These are phyloP conservation scores for Epinephelus cyanopodus DNA, from an alignment of 2,113 vertebrate genomes.

Conservation along the genomic window DNA sequence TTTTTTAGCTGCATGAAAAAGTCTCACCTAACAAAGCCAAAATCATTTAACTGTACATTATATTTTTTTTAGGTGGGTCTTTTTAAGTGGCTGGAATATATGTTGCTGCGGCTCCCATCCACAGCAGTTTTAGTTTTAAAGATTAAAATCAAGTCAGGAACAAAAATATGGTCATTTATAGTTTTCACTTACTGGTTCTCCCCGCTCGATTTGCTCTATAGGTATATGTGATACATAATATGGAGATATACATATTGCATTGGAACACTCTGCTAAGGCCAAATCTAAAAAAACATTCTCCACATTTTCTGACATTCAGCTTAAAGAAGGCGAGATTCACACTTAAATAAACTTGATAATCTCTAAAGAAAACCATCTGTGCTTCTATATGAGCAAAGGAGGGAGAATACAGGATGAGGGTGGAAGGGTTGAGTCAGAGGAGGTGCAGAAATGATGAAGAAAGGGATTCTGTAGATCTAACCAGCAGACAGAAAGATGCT, in stretches of 20 bases:
- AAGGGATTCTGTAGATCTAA: background rate
- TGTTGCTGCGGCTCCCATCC: too few relatives aligned
- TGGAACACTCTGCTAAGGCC: background rate
- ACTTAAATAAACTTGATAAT: conserved; percentile 48
- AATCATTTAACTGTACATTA: too few relatives aligned
- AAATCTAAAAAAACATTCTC: conserved; percentile 46
- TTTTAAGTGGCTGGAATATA: too few relatives aligned
- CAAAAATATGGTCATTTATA: too few relatives aligned
- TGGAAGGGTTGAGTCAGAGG: background rate
- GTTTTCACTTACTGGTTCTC: too few relatives aligned
- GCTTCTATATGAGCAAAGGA: conserved; percentile 51
- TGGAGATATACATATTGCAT: background rate
- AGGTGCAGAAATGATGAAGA: background rate
- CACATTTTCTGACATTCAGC: conserved; percentile 57
- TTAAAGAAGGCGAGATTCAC: conserved; percentile 62
- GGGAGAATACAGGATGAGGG: background rate
- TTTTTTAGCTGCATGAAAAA: too few relatives aligned
- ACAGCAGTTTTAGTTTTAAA: too few relatives aligned
- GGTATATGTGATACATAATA: background rate
- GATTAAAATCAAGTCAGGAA: too few relatives aligned
- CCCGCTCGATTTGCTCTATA: background rate
- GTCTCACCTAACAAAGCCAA: too few relatives aligned
- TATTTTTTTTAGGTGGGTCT: too few relatives aligned
- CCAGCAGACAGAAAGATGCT: conserved; percentile 13
- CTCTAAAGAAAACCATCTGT: conserved; percentile 44